Evolutionary conservation across 1,140 invertebrate species (phyloP), one percentile per base, ranked within the genome.

Genomic region (Dreissena polymorpha): DNA sequence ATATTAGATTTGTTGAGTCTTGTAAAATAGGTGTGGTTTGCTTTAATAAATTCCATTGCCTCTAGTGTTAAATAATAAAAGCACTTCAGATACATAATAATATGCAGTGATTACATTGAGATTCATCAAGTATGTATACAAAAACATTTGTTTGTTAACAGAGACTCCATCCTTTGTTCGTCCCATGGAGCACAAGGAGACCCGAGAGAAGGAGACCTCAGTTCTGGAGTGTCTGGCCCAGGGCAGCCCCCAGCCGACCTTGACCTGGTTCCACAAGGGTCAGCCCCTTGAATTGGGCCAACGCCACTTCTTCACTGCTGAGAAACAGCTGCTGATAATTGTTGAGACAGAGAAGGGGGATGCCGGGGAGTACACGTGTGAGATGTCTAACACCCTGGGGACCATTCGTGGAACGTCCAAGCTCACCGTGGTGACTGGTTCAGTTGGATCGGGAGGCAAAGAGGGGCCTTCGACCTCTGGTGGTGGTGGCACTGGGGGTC

Each of bases 231-330:
- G 98, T 92, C 95, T 97, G 94, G 96, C 96, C 29, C 95, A 95
- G 68, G 97, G 97, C 0, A 96, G 95, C 49, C 97, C 97, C 6
- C 96, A 96, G 90, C 97, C 98, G 10, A 95, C 95, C 78, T 93
- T 99, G n/a, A 95, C 94, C 14, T 99, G 98, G 98, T 94, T 94
- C 18, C 98, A 98, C 94, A 96, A 98, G 93, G 96, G 95, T 29
- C 94, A 94, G 74, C 94, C 95, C 0, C 93, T 98, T 25, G 85
- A 89, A 64, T 92, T 94, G n/a, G 93, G 94, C 49, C 95, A 96
- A 0, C 94, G 97, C 0, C 95, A 96, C 90, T 97, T 96, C 90
- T 96, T 98, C 80, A 96, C 97, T 0, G 96, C 95, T 50, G 96
- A 97, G 91, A 95, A 97, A 93, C 97, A 98, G 90, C 92, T 98